Conservation (phyloP, 2,888 invertebrate species). For the Diadegma fenestrale region DNA sequence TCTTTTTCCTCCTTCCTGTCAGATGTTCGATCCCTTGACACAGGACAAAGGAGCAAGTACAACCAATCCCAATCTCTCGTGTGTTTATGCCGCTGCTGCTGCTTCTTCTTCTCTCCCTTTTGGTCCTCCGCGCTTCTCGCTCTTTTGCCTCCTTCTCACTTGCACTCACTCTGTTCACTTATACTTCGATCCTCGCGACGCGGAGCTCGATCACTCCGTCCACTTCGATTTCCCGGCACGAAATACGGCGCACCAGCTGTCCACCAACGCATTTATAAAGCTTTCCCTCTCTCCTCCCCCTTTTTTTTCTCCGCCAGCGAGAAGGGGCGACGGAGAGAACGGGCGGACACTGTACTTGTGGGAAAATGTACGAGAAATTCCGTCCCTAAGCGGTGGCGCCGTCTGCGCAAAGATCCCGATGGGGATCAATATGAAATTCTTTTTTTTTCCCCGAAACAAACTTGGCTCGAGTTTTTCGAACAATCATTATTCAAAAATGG, state of each 20-base stretch:
- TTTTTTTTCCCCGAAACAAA: too few species aligned
- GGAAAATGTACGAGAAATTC: too few species aligned
- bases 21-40: constrained; percentile 72
- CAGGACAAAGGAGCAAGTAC: constrained; percentile 77
- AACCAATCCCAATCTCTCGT: constrained; percentile 64
- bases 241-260: constrained; percentile 64
- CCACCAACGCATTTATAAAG: constrained; percentile 43
- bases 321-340: too few species aligned
- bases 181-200: constrained; percentile 45
- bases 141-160: constrained; percentile 26
- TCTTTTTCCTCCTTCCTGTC: constrained; percentile 63
- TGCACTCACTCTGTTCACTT: constrained; percentile 17
- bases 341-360: too few species aligned
- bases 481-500: too few species aligned
- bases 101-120: constrained; percentile 48
- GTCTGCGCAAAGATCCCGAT: too few species aligned
- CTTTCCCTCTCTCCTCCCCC: constrained; percentile 11
- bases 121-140: constrained; percentile 30
- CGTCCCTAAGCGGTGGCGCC: too few species aligned
- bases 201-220: constrained; percentile 12
- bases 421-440: too few species aligned
- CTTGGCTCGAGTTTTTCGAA: too few species aligned
- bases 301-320: too few species aligned
- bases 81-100: constrained; percentile 63
- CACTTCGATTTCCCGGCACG: constrained; percentile 50